These are phyloP conservation scores for Synanthedon andrenaeformis DNA, from an alignment of 2,888 invertebrate species.

Conservation along the genomic window DNA sequence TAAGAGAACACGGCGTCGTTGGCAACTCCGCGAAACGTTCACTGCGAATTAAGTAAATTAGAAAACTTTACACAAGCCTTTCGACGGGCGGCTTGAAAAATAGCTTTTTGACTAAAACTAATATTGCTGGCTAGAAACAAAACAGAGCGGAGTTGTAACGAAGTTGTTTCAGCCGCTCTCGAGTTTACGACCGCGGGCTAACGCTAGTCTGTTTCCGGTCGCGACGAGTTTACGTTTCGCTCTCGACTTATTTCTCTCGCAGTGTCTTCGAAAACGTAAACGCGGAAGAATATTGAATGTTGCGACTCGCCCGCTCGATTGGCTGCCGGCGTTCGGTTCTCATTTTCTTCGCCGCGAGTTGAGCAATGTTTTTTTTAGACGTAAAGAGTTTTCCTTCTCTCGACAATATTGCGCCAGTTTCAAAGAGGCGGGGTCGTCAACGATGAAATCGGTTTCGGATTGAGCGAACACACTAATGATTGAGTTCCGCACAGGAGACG, in stretches of 20 bases:
- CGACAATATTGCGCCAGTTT: slow-evolving; percentile 66
- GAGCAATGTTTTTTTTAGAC: slow-evolving; percentile 48
- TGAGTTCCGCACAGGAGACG: slow-evolving; percentile 55
- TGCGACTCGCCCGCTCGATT: slow-evolving; percentile 53
- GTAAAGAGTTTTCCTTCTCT: slow-evolving; percentile 63
- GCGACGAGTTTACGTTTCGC: slow-evolving; percentile 35
- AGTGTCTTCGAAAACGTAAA: slow-evolving; percentile 50
- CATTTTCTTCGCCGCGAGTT: slow-evolving; percentile 53
- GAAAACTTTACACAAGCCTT: slow-evolving; percentile 59
- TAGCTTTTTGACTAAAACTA: slow-evolving; percentile 68
- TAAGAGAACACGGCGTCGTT: slow-evolving; percentile 19
- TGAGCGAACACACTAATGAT: slow-evolving; percentile 69
- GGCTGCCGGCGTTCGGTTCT: slow-evolving; percentile 54
- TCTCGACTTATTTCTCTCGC: slow-evolving; percentile 26
- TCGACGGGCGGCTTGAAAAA: slow-evolving; percentile 61
- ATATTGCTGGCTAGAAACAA: slow-evolving; percentile 62
- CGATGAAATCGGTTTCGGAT: slow-evolving; percentile 66
- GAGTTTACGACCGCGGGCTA: slow-evolving; percentile 55
- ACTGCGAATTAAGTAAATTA: slow-evolving; percentile 63
- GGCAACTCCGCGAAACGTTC: slow-evolving; percentile 36
- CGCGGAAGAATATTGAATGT: slow-evolving; percentile 49
- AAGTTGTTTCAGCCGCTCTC: slow-evolving; percentile 52
- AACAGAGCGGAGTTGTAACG: slow-evolving; percentile 60
- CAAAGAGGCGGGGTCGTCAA: slow-evolving; percentile 53
- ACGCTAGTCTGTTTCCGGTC: slow-evolving; percentile 22